Evolutionary conservation across 1,140 invertebrate species (phyloP).

Genomic region (Nylanderia fulva): DNA sequence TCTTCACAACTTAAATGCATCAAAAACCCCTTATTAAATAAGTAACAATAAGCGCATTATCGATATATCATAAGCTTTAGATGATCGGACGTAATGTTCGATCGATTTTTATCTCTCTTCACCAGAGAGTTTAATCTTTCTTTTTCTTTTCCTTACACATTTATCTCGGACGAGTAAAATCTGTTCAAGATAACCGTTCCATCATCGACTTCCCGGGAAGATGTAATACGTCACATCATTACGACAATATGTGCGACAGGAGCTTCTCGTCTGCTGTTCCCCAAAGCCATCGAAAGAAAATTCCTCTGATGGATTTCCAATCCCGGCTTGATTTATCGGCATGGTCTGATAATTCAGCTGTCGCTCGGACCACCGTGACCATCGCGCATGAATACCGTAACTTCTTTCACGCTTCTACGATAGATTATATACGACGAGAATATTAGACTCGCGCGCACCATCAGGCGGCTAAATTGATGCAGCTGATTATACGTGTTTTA

Average conservation of each 20-base stretch:
- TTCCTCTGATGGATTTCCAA: constrained; percentile 72
- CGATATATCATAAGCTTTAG: constrained; percentile 19
- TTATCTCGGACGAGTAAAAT: neutral
- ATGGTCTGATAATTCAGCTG: constrained; percentile 49
- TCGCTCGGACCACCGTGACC: constrained; percentile 50
- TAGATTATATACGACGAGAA: constrained; percentile 41
- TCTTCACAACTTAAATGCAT: constrained; percentile 19
- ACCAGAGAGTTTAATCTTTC: neutral
- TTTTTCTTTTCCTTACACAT: neutral
- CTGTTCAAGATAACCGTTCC: constrained; percentile 14
- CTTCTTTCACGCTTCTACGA: constrained; percentile 51
- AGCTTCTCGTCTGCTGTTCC: constrained; percentile 16
- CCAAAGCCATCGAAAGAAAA: constrained; percentile 62
- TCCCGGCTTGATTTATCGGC: constrained; percentile 73
- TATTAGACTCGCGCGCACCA: constrained; percentile 46
- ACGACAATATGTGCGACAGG: constrained; percentile 26
- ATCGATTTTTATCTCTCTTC: constrained; percentile 29
- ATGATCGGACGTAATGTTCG: constrained; percentile 8
- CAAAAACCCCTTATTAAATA: constrained; percentile 32
- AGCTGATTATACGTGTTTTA: constrained; percentile 53
- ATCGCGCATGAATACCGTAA: constrained; percentile 70
- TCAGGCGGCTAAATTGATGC: constrained; percentile 48
- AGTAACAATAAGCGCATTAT: constrained; percentile 13
- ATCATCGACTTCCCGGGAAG: constrained; percentile 19
- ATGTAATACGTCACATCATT: constrained; percentile 19